These are phyloP conservation scores for Loris lydekkerianus DNA, from an alignment of 2,797 vertebrate genomes.

Conservation along the genomic window DNA sequence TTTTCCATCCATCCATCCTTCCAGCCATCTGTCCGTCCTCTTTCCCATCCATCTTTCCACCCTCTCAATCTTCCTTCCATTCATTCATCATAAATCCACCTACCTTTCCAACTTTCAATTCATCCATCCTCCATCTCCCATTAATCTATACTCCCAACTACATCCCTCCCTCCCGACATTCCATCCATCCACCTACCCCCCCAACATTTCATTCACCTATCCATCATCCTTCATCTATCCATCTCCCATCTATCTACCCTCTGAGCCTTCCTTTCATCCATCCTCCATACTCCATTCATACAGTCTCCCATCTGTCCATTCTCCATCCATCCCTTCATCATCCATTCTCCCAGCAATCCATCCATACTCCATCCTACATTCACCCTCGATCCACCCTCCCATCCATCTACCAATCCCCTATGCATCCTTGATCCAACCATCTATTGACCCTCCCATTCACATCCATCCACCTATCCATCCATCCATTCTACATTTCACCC, in stretches of 20 bases:
- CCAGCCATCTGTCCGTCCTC: accelerated
- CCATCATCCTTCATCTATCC: neutral
- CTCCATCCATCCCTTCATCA: no score
- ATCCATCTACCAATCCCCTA: neutral
- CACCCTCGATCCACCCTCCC: neutral
- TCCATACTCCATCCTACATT: neutral
- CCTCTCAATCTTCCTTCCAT: no score
- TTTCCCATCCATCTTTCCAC: neutral
- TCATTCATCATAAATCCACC: no score
- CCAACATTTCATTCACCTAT: neutral
- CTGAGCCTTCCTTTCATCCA: neutral
- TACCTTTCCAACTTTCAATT: no score
- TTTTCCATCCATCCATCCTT: neutral
- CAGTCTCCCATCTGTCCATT: neutral
- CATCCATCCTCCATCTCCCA: neutral
- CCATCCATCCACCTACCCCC: neutral
- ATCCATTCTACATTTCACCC: no score
- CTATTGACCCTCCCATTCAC: no score
- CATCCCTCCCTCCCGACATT: neutral
- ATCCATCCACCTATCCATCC: neutral
- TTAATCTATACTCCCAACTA: no score
- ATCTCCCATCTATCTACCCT: neutral
- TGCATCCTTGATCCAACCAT: neutral
- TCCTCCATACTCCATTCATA: neutral
- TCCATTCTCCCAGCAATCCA: neutral